Percentiles rank a stretch among this genome's conserved stretches.
Evolutionary conservation across 2,113 vertebrate genomes (phyloP).

Genomic region (Rhea americana): DNA sequence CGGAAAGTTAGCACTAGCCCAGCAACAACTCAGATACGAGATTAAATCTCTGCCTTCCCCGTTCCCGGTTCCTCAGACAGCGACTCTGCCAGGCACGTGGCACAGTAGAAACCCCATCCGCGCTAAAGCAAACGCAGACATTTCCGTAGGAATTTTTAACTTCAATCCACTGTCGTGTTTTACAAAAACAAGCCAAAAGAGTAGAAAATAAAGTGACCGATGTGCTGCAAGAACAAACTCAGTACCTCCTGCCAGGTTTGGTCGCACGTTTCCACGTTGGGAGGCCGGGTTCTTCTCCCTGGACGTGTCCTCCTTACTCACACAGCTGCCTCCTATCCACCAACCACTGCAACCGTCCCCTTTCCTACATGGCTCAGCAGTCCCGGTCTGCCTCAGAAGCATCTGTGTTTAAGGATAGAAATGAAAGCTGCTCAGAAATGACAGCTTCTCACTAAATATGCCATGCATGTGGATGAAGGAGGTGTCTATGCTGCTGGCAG

Average conservation of each 20-base stretch:
- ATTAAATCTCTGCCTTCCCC: neutral
- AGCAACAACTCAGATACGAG: neutral
- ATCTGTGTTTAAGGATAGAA: neutral
- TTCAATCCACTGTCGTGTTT: neutral
- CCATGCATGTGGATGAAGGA: neutral
- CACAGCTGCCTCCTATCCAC: neutral
- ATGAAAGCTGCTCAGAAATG: neutral
- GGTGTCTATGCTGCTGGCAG: neutral
- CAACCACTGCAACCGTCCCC: too few species aligned
- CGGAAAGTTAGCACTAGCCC: neutral
- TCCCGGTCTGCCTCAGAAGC: neutral
- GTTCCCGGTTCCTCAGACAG: neutral
- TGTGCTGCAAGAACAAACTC: neutral
- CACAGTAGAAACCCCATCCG: neutral
- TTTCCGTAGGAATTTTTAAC: neutral
- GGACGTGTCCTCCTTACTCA: neutral
- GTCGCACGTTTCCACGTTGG: neutral
- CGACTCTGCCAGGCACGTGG: rapidly evolving
- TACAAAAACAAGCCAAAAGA: neutral
- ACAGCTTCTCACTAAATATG: neutral
- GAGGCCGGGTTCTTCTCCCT: neutral
- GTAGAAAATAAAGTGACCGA: neutral
- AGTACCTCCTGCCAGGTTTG: neutral
- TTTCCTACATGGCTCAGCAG: neutral
- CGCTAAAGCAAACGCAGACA: neutral